Conservation (phyloP, 2,888 invertebrate species). For the Sturmia bella region DNA sequence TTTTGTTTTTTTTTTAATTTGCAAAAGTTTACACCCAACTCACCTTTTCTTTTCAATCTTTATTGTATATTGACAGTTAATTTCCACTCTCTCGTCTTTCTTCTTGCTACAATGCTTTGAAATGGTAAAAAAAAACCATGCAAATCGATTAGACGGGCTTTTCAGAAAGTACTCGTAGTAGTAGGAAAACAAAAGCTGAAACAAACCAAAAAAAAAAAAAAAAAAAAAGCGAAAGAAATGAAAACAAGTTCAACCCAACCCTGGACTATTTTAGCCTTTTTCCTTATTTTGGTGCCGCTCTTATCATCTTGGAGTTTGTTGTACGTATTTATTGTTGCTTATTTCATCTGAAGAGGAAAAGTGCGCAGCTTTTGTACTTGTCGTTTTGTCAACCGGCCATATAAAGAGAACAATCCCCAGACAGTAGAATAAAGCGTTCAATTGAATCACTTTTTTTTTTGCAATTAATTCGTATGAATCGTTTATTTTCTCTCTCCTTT, state of each 20-base stretch:
- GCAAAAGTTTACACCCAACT: conserved; percentile 45
- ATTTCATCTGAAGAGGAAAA: conserved; percentile 10
- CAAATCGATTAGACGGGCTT: conserved; percentile 64
- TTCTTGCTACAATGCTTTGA: conserved; percentile 31
- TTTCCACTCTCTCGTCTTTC: conserved; percentile 18
- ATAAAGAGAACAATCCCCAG: conserved; percentile 19
- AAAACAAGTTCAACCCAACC: conserved; percentile 54
- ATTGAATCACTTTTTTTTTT: conserved; percentile 16
- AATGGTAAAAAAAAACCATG: conserved; percentile 59
- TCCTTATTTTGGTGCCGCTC: conserved; percentile 63
- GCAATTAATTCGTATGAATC: not conserved
- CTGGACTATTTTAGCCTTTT: conserved; percentile 50
- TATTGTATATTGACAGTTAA: conserved; percentile 44
- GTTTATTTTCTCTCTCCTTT: conserved; percentile 17
- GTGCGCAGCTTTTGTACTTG: conserved; percentile 48
- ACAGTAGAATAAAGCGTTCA: conserved; percentile 15
- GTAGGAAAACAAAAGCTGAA: conserved; percentile 37
- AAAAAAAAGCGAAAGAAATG: conserved; percentile 10
- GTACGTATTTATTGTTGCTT: conserved; percentile 3
- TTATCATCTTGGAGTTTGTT: conserved; percentile 50
- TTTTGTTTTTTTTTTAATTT: conserved; percentile 6
- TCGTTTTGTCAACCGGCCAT: conserved; percentile 15
- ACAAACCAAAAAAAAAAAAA: not conserved
- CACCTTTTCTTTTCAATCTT: conserved; percentile 52
- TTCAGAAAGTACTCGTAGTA: conserved; percentile 43